Evolutionary conservation across 2,113 vertebrate genomes (phyloP), one percentile per base, ranked within the genome.

Genomic region (Pogonocichla stellata): DNA sequence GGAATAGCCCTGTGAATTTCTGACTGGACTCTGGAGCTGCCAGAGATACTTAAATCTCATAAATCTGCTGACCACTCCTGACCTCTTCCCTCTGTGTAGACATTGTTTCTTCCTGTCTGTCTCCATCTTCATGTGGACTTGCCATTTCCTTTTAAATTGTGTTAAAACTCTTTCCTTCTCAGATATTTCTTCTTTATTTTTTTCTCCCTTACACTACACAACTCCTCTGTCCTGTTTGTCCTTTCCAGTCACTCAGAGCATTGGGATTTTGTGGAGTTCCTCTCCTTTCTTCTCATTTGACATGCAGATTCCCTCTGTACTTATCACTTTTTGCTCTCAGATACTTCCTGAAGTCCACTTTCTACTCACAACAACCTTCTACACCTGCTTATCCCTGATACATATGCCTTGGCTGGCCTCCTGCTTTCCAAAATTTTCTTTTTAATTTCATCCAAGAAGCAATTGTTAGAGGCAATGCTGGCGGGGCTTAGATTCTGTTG

Each of bases 61-160:
- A 66, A 92, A 78, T 91, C 60, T 91, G 43, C 69, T 90, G 67
- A 45, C 29, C 62, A 47, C 15, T 94, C 33, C 80, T 83, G 79
- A 93, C 88, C 83, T 90, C 66, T 80, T 94, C 34, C 67, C 74
- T 86, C 28, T 50, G 12, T 77, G 74, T 33, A 83, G 75, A 50
- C 38, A 23, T 53, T 89, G 72, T 94, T 92, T 90, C 86, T 93
- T 92, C 92, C 83, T 84, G 65, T 74, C 80, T 64, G 45, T 86
- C 69, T 95, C 72, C 57, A 74, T 91, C 75, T 91, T 91, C 64
- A 47, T 40, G 51, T 4, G 9, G 47, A 94, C 69, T 74, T 86
- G 80, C 43, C 36, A 29, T 86, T 96, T 95, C 83, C 86, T 92
- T 87, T 84, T 53, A 64, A 93, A 67, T 36, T 48, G 26, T 71